Conservation (phyloP, 2,113 vertebrate genomes). For the Heptranchias perlo region DNA sequence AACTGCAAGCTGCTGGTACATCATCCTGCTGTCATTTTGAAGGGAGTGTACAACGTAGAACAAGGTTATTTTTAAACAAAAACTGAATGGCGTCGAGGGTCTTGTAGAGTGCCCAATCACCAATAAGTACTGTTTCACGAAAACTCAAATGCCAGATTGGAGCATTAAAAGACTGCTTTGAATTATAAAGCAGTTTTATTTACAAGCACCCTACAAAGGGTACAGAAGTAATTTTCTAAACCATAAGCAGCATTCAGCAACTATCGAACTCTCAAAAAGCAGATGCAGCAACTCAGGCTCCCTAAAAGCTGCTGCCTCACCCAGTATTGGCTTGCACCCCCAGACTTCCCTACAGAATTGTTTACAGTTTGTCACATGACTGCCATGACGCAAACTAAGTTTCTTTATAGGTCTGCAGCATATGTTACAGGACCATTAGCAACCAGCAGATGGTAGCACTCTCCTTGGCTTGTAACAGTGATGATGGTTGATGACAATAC, state of each 20-base stretch:
- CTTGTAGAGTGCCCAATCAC: not conserved
- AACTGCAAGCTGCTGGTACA: not conserved
- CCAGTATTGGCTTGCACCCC: not conserved
- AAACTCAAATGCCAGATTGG: not conserved
- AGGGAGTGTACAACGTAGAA: not conserved
- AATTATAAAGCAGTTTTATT: not conserved
- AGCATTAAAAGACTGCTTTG: not conserved
- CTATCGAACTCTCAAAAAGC: not conserved
- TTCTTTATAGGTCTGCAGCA: not conserved
- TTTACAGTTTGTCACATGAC: not conserved
- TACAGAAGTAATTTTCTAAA: not conserved
- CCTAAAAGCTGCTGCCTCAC: not conserved
- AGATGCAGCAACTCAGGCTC: not conserved
- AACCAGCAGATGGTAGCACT: slow-evolving; percentile 24
- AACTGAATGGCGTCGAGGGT: not conserved
- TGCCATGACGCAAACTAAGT: not conserved
- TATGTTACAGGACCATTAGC: not conserved
- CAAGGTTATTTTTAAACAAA: not conserved
- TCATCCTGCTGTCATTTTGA: not conserved
- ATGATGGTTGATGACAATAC: not conserved
- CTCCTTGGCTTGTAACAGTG: not conserved
- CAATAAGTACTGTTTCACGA: not conserved
- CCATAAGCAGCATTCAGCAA: not conserved
- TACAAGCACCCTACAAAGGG: not conserved
- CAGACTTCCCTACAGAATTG: not conserved